Evolutionary conservation across 2,113 vertebrate genomes (phyloP), one percentile per base, ranked within the genome.

Genomic region (Charina bottae): DNA sequence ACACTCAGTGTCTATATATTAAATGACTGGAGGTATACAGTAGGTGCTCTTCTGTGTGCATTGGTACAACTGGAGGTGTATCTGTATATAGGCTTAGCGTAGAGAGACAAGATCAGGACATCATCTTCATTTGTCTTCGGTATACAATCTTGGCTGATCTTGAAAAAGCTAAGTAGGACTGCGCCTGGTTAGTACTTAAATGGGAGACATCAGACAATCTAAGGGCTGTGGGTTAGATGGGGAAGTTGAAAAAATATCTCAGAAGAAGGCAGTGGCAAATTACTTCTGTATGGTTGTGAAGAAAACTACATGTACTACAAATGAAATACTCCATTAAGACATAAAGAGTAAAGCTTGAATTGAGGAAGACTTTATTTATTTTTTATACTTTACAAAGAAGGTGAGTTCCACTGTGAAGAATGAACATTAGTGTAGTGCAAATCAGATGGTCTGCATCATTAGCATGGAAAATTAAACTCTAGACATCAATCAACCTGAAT

Each of bases 401-500:
- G 84, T 60, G 92, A 33, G 64, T 92, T 55, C 88, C 58, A n/a
- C 87, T n/a, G 26, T 49, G 46, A 87, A 87, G 83, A 24, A 13
- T 33, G 83, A 85, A 72, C 37, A 72, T n/a, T 53, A 53, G 24
- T 46, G 23, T 78, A 37, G 26, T 49, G 26, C n/a, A 46, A 86
- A 11, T 68, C 23, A 92, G 90, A 60, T n/a, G 21, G 83, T 42
- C 87, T 94, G 83, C 92, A 21, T 2, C 21, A 24, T 94, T 85
- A 95, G 93, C 95, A 92, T 93, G 90, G 94, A 87, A 19, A 93
- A 92, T 90, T 83, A 84, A 87, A 95, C 94, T 96, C 94, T 94
- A 93, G 15, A 49, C 49, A 58, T 56, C 55, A 56, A 17, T 56
- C 17, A 58, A 19, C 13, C 17, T 56, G 55, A 56, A 56, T 17